Evolutionary conservation across 2,888 invertebrate genomes (phyloP).

Genomic region (Pachliopta kotzebuea): DNA sequence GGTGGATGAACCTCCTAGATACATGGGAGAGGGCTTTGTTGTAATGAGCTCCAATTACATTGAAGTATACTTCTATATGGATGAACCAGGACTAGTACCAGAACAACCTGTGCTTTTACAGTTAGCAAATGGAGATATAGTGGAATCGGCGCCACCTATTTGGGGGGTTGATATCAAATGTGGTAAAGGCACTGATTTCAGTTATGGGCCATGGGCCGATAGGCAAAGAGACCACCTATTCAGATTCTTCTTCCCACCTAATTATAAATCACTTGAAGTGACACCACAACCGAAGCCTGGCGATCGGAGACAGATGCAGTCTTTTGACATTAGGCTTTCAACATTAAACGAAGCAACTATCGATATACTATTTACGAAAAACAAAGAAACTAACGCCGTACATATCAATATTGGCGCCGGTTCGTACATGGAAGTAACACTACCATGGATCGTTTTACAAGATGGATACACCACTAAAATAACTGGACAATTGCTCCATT

Average conservation of each 20-base stretch:
- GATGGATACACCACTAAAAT: slow-evolving; percentile 95
- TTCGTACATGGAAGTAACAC: slow-evolving; percentile 96
- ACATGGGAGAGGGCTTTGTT: slow-evolving; percentile 99
- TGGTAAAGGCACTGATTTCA: slow-evolving; percentile 96
- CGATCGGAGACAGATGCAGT: slow-evolving; percentile 92
- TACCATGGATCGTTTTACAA: slow-evolving; percentile 95
- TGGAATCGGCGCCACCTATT: slow-evolving; percentile 95
- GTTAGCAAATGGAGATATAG: slow-evolving; percentile 95
- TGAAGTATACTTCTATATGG: slow-evolving; percentile 98
- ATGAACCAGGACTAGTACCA: slow-evolving; percentile 96
- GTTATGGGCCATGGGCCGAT: slow-evolving; percentile 99
- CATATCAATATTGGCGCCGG: slow-evolving; percentile 97
- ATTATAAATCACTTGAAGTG: slow-evolving; percentile 89
- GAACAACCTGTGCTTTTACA: slow-evolving; percentile 94
- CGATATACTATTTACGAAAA: slow-evolving; percentile 97
- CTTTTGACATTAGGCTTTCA: slow-evolving; percentile 95
- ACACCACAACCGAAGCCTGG: slow-evolving; percentile 92
- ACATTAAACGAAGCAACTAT: slow-evolving; percentile 96
- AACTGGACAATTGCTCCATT: slow-evolving; percentile 94
- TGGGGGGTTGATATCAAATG: slow-evolving; percentile 98
- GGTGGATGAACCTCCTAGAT: slow-evolving; percentile 95
- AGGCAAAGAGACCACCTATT: slow-evolving; percentile 96
- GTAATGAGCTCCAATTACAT: slow-evolving; percentile 97
- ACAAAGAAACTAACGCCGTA: slow-evolving; percentile 96
- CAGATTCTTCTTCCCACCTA: slow-evolving; percentile 96